These are phyloP conservation scores for Coturnix japonica DNA, from an alignment of 2,113 vertebrate genomes.

Conservation along the genomic window DNA sequence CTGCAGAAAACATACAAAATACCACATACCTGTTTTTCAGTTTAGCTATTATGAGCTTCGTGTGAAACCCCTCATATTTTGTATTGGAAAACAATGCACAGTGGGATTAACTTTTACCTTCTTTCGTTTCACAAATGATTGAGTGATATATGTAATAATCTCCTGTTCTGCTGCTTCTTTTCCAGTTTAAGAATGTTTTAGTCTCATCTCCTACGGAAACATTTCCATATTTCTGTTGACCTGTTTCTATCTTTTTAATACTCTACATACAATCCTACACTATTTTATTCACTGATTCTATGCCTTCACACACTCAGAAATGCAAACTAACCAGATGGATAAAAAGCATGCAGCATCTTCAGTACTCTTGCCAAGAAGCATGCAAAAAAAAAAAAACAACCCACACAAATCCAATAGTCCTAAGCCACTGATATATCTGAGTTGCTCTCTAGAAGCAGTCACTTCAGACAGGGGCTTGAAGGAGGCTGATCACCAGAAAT, in stretches of 20 bases:
- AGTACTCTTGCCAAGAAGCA: background rate
- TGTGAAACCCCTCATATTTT: background rate
- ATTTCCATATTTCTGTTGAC: background rate
- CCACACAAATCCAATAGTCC: background rate
- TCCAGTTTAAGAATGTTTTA: background rate
- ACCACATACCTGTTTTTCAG: background rate
- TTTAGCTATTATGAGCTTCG: background rate
- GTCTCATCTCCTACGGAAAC: rapidly evolving
- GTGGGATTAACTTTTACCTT: background rate
- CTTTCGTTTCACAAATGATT: background rate
- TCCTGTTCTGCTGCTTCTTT: background rate
- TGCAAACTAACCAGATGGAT: background rate
- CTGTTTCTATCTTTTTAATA: background rate
- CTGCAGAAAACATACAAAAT: background rate
- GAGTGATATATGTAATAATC: background rate
- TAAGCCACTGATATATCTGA: background rate
- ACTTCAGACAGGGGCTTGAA: background rate
- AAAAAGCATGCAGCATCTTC: background rate
- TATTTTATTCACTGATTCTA: background rate
- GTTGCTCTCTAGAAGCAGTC: background rate
- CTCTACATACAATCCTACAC: background rate
- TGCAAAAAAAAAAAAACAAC: background rate
- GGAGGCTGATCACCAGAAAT: background rate
- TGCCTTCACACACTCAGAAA: background rate
- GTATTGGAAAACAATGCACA: background rate